Evolutionary conservation across 2,113 vertebrate species (phyloP).

Genomic region (Taxidea taxus): DNA sequence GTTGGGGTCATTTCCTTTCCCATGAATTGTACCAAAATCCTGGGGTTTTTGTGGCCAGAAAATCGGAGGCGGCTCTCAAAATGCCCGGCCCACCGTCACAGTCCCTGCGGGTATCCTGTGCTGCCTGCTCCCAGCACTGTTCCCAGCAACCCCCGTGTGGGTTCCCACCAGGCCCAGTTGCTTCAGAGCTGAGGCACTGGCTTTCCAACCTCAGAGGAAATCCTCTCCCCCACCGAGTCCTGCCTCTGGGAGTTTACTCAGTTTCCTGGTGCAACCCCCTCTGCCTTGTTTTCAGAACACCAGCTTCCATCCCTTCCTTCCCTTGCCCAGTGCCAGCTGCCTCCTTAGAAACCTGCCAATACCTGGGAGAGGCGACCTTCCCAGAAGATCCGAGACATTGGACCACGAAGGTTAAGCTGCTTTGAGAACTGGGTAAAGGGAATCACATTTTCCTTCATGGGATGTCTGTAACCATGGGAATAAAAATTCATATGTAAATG

Average conservation of each 20-base stretch:
- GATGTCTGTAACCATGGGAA: neutral
- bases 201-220: constrained; percentile 2
- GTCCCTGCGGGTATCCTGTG: neutral
- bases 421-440: neutral
- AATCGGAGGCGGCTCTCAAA: neutral
- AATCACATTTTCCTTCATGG: neutral
- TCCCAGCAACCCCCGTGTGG: neutral
- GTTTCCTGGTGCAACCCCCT: neutral
- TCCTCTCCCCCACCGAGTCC: neutral
- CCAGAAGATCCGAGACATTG: neutral
- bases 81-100: neutral
- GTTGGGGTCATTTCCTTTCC: constrained; percentile 46
- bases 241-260: neutral
- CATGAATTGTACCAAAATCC: constrained; percentile 12
- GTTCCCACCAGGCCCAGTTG: neutral
- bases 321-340: neutral
- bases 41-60: constrained; percentile 48
- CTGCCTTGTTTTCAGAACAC: neutral
- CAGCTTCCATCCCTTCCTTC: neutral
- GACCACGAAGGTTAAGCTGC: neutral
- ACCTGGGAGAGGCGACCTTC: neutral
- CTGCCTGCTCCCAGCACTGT: neutral
- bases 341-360: neutral
- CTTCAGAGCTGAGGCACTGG: neutral
- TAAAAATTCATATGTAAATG: neutral